Evolutionary conservation across 2,888 invertebrate genomes (phyloP).

Genomic region (Palloptera scutellata): DNA sequence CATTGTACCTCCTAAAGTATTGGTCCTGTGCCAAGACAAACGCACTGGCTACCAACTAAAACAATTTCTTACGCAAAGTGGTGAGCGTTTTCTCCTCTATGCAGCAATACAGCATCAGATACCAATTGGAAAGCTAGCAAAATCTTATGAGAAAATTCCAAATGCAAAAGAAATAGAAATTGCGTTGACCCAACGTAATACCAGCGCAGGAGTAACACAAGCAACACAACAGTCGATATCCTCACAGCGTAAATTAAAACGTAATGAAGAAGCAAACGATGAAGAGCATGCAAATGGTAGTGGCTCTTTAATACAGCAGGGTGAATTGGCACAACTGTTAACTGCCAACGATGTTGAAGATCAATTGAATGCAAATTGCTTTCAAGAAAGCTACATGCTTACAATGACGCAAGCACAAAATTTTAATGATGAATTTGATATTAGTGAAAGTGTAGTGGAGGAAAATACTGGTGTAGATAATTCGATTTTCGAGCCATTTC

Average conservation of each 20-base stretch:
- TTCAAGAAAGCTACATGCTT: slow-evolving; percentile 74
- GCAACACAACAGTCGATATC: slow-evolving; percentile 10
- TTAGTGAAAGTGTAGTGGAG: not conserved
- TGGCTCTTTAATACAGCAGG: slow-evolving; percentile 38
- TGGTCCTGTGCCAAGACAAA: slow-evolving; percentile 85
- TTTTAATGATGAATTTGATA: slow-evolving; percentile 27
- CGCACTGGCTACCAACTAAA: slow-evolving; percentile 84
- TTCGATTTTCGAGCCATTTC: slow-evolving; percentile 70
- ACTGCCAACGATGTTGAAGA: slow-evolving; percentile 50
- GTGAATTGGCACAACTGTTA: slow-evolving; percentile 56
- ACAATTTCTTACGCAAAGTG: slow-evolving; percentile 72
- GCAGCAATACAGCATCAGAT: slow-evolving; percentile 71
- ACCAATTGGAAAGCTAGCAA: slow-evolving; percentile 68
- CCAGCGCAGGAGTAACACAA: not conserved
- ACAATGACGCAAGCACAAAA: slow-evolving; percentile 71
- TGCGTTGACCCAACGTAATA: slow-evolving; percentile 29
- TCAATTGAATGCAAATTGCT: slow-evolving; percentile 63
- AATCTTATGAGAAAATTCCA: slow-evolving; percentile 65
- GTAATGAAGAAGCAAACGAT: slow-evolving; percentile 15
- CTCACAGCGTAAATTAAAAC: not conserved
- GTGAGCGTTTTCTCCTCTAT: slow-evolving; percentile 71
- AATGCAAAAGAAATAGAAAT: slow-evolving; percentile 40
- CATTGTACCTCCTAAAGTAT: slow-evolving; percentile 70
- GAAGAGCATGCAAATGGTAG: slow-evolving; percentile 42
- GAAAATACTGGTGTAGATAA: slow-evolving; percentile 47